Percentiles rank a stretch among this genome's conserved stretches.
phyloP scores from a whole-genome alignment of 2,888 invertebrate species.

The Ptilodon capucinus region DNA sequence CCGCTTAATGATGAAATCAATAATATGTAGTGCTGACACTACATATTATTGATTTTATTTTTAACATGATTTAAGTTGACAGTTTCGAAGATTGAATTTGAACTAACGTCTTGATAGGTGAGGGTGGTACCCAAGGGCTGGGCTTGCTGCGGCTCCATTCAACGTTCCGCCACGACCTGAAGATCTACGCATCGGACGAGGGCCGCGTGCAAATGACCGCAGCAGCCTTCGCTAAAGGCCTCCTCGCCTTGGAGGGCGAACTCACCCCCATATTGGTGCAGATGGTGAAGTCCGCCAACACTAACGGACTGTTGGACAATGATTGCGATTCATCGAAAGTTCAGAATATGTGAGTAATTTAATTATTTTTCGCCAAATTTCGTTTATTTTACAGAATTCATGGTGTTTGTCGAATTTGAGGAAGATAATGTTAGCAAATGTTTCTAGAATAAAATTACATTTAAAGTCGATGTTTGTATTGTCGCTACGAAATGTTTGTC shows the following conservation, averaged over 20 bases:
- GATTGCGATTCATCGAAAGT: slow-evolving; percentile 98
- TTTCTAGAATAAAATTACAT: too few species aligned
- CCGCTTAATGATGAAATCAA: too few species aligned
- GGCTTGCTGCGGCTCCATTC: slow-evolving; percentile 97
- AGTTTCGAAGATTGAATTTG: background rate
- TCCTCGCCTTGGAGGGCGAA: slow-evolving; percentile 98
- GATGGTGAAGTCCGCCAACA: slow-evolving; percentile 99
- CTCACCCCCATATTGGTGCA: slow-evolving; percentile 99
- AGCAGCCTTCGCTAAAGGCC: slow-evolving; percentile 99
- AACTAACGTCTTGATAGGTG: slow-evolving; percentile 76
- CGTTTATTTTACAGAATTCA: background rate
- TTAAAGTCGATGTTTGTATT: too few species aligned
- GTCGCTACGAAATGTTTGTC: too few species aligned
- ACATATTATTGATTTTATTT: too few species aligned
- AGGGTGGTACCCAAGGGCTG: slow-evolving; percentile 96
- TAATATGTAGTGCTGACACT: too few species aligned
- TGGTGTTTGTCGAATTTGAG: too few species aligned
- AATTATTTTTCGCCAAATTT: background rate
- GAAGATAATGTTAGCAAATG: too few species aligned
- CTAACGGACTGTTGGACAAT: slow-evolving; percentile 98
- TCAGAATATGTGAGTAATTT: slow-evolving; percentile 92
- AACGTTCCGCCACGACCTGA: slow-evolving; percentile 98
- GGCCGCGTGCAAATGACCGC: slow-evolving; percentile 99
- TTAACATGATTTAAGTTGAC: too few species aligned
- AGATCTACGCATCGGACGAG: slow-evolving; percentile 99